Conservation (phyloP, 92 coral and sea anemone genomes). For the Heteractis magnifica region DNA sequence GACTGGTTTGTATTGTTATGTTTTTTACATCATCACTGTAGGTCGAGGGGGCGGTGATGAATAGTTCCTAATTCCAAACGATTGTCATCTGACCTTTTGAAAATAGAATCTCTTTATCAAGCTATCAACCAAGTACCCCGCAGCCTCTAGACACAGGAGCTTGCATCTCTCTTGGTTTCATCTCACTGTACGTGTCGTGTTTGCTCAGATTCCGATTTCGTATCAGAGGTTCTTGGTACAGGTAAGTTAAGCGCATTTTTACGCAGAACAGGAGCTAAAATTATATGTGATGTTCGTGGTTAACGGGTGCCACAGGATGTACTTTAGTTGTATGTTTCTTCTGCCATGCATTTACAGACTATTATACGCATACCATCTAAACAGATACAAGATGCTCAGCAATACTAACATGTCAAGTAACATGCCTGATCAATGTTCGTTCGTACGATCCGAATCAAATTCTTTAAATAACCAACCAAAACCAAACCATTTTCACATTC, state of each 20-base stretch:
- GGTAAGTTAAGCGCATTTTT: neutral
- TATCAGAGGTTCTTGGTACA: neutral
- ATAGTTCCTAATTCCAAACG: neutral
- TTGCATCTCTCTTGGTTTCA: neutral
- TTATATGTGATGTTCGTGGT: neutral
- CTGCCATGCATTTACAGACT: constrained; percentile 1
- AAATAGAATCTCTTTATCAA: constrained; percentile 45
- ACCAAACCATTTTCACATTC: neutral
- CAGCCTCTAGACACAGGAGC: constrained; percentile 11
- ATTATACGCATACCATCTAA: neutral
- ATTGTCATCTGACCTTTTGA: constrained; percentile 39
- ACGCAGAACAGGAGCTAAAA: neutral
- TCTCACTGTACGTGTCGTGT: neutral
- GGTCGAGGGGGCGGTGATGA: constrained; percentile 21
- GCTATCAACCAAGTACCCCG: constrained; percentile 27
- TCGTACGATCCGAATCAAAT: neutral
- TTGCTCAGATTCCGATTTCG: neutral
- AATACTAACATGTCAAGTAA: neutral
- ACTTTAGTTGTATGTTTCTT: neutral
- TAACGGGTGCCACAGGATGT: neutral
- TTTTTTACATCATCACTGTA: neutral
- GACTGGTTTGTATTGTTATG: neutral
- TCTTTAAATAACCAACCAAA: neutral
- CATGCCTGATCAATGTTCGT: neutral
- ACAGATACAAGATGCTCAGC: neutral